A percentile compares a stretch with the other conserved stretches of the same genome.
Conservation (phyloP, 2,797 vertebrate genomes). For the Distichodus sexfasciatus region DNA sequence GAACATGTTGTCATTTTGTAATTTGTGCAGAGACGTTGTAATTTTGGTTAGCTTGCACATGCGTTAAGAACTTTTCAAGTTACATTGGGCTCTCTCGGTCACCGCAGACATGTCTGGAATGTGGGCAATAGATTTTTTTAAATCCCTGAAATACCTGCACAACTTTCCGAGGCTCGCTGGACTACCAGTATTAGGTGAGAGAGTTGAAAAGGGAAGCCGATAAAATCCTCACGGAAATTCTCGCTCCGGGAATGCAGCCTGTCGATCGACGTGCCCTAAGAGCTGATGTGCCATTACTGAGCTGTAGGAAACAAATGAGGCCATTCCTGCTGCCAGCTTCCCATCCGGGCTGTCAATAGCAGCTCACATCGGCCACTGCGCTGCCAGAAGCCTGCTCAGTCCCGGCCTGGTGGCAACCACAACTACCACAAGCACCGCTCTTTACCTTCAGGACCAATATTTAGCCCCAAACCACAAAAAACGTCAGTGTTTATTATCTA, state of each 20-base stretch:
- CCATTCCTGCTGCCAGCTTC: slow-evolving; percentile 74
- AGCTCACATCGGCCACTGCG: slow-evolving; percentile 63
- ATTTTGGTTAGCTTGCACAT: too few relatives aligned
- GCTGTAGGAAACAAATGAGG: slow-evolving; percentile 79
- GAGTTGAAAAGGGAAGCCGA: slow-evolving; percentile 71
- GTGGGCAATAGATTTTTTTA: slow-evolving; percentile 65
- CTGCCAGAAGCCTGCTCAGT: slow-evolving; percentile 48
- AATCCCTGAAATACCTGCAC: slow-evolving; percentile 72
- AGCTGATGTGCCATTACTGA: slow-evolving; percentile 75
- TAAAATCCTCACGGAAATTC: slow-evolving; percentile 74
- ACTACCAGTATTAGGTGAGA: slow-evolving; percentile 68
- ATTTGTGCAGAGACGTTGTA: too few relatives aligned
- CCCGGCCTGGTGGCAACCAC: slow-evolving; percentile 18
- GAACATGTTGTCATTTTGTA: too few relatives aligned
- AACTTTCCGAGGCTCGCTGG: slow-evolving; percentile 72
- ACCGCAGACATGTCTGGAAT: slow-evolving; percentile 47
- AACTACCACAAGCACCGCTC: neutral
- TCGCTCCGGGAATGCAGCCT: slow-evolving; percentile 72
- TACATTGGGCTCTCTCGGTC: too few relatives aligned
- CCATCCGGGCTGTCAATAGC: slow-evolving; percentile 78
- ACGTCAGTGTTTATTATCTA: too few relatives aligned
- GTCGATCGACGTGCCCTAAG: slow-evolving; percentile 77
- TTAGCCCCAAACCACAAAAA: too few relatives aligned
- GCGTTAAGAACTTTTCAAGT: too few relatives aligned
- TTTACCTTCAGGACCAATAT: slow-evolving; percentile 17